phyloP scores from a whole-genome alignment of 1,140 invertebrate species.

The Paramacrobiotus metropolitanus region DNA sequence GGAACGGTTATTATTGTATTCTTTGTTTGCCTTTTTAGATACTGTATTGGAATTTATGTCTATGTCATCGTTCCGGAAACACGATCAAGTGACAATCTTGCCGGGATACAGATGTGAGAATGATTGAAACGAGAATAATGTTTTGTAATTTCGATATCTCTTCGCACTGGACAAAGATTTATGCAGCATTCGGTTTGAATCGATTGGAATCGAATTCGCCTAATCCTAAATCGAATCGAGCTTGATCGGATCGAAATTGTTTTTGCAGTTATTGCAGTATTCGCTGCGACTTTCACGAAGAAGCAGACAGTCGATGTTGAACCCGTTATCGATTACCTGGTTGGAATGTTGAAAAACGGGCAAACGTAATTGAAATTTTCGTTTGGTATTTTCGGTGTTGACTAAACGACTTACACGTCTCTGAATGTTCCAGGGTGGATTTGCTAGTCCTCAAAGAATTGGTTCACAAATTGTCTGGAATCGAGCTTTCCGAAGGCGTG shows the following conservation, averaged over 20 bases:
- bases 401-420: not conserved
- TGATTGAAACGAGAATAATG: conserved; percentile 8
- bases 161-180: too few relatives aligned
- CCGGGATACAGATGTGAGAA: conserved; percentile 65
- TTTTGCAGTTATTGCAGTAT: conserved; percentile 36
- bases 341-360: conserved; percentile 82
- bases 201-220: too few relatives aligned
- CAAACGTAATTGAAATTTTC: conserved; percentile 42
- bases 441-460: conserved; percentile 87
- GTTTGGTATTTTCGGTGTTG: not conserved
- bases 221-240: too few relatives aligned
- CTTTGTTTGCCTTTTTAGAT: conserved; percentile 25
- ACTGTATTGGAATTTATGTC: too few relatives aligned
- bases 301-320: conserved; percentile 90
- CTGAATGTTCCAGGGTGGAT: conserved; percentile 45
- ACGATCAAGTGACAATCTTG: conserved; percentile 76
- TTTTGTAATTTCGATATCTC: conserved; percentile 7
- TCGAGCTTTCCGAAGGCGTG: conserved; percentile 86
- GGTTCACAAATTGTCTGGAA: conserved; percentile 95
- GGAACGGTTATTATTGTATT: too few relatives aligned
- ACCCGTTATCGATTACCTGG: conserved; percentile 82
- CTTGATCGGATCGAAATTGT: too few relatives aligned
- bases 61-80: conserved; percentile 56
- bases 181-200: too few relatives aligned
- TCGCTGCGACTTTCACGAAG: conserved; percentile 83